Conservation (phyloP, 2,113 vertebrate species). For the Pelusios castaneus region DNA sequence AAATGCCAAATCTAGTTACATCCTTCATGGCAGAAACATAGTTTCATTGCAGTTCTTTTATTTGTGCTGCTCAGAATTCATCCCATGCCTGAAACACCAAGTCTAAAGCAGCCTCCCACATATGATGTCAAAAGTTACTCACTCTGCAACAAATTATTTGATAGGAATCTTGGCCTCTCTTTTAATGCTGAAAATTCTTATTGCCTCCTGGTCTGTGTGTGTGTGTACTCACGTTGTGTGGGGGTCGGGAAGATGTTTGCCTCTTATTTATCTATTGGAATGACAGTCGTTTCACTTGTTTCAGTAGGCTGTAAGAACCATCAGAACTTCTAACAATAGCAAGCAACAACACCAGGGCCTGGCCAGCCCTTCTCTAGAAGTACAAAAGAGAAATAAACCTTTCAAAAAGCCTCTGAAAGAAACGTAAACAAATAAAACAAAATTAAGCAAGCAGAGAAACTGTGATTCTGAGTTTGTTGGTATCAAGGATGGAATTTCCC, state of each 20-base stretch:
- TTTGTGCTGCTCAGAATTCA: background rate
- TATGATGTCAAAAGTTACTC: rapidly evolving
- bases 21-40: background rate
- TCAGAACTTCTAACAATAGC: background rate
- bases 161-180: background rate
- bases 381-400: rapidly evolving
- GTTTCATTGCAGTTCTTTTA: background rate
- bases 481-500: background rate
- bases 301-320: rapidly evolving
- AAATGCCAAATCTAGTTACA: rapidly evolving
- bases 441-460: rapidly evolving
- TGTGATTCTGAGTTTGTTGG: rapidly evolving
- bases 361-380: background rate
- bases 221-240: rapidly evolving
- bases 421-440: background rate
- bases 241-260: background rate
- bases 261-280: background rate
- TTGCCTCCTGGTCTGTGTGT: rapidly evolving
- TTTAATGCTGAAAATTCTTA: background rate
- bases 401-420: rapidly evolving
- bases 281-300: rapidly evolving
- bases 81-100: background rate
- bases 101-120: background rate
- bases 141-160: background rate
- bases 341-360: background rate